Percentiles rank a stretch among this genome's conserved stretches.
Conservation (phyloP, 2,888 invertebrate species). For the Protodeltote pygarga region DNA sequence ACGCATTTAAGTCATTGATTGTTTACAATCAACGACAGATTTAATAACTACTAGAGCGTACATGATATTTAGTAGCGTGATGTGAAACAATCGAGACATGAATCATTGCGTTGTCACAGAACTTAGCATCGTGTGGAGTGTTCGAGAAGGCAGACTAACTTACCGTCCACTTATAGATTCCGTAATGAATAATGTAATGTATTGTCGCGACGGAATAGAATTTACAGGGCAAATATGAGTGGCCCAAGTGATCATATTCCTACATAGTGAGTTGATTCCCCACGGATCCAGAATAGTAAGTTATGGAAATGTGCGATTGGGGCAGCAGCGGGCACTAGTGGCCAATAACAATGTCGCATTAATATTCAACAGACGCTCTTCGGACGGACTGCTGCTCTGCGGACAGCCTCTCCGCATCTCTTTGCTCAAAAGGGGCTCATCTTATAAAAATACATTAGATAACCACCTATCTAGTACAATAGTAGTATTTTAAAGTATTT, state of each 20-base stretch:
- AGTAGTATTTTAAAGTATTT: too few species aligned
- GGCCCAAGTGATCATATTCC: conserved; percentile 78
- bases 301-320: conserved; percentile 86
- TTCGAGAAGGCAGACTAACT: conserved; percentile 57
- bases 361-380: conserved; percentile 85
- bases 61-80: conserved; percentile 52
- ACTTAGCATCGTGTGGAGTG: conserved; percentile 47
- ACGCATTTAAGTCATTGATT: conserved; percentile 26
- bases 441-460: conserved; percentile 56
- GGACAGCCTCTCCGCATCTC: conserved; percentile 74
- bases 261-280: conserved; percentile 81
- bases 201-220: conserved; percentile 65
- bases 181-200: conserved; percentile 72
- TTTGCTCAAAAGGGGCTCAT: conserved; percentile 66
- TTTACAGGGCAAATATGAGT: conserved; percentile 76
- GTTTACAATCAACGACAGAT: conserved; percentile 29
- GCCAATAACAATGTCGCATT: conserved; percentile 87
- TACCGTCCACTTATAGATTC: conserved; percentile 62
- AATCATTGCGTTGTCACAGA: conserved; percentile 52
- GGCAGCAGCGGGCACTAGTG: conserved; percentile 84
- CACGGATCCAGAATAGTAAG: conserved; percentile 86
- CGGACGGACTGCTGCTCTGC: conserved; percentile 76
- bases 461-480: conserved; percentile 18
- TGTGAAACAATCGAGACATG: conserved; percentile 61
- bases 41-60: conserved; percentile 32